Evolutionary conservation across 2,888 invertebrate genomes (phyloP), one percentile per base, ranked within the genome.

Genomic region (Scotopteryx bipunctaria): DNA sequence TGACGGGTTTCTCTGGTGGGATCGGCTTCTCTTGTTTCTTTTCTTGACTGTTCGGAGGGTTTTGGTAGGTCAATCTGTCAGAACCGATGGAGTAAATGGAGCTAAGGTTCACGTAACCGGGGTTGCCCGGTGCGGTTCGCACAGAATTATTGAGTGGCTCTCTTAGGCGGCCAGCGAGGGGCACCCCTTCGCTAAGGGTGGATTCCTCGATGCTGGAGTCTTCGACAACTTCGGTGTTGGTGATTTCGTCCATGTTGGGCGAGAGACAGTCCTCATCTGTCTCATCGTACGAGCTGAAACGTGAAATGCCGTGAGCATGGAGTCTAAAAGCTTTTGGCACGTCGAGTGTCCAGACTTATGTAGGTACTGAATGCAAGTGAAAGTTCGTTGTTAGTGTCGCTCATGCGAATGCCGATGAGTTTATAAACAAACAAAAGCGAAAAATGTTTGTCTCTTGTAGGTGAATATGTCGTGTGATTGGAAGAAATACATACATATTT

Each of bases 231-330:
- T 91, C 91, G 1, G 86, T 86, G 66, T 77, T 91, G 57, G 93
- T 85, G 61, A 93, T 91, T 55, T 92, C 92, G 73, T 94, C 93
- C 68, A 94, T 71, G 75, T 94, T 94, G 60, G 93, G 93, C 55
- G 94, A 94, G 57, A 94, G 88, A 61, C 92, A 91, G 75, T 94
- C 94, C 56, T 94, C 94, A 64, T 92, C 93, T 32, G 92, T 92
- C 79, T 93, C 93, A 93, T 93, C 93, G 92, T 92, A 93, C 76
- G 93, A 93, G 93, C 93, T 93, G 91, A 33, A 92, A 84, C 11
- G 51, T 38, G 36, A 59, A n/a, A n/a, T 2, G 1, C 8, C n/a
- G 9, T 47, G 17, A 52, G 27, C 4, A 37, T 32, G 11, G 8
- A 6, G 19, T 8, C 33, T 13, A 8, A 5, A 16, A 21, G 25